These are phyloP conservation scores for Carettochelys insculpta DNA, from an alignment of 2,113 vertebrate species.

Conservation along the genomic window DNA sequence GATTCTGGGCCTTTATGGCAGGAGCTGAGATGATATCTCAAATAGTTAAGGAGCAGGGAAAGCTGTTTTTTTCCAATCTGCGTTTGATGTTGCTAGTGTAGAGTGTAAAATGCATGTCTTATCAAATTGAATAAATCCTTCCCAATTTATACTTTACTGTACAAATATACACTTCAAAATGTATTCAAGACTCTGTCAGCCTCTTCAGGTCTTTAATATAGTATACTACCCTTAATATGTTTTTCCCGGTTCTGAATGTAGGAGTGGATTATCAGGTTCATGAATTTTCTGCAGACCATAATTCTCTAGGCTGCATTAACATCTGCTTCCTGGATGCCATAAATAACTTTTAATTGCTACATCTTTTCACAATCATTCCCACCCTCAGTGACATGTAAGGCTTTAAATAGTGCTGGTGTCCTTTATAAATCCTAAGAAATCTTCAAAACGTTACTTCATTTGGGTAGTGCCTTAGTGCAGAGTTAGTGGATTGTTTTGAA, in stretches of 20 bases:
- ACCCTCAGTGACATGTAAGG: conserved; percentile 36
- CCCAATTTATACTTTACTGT: not conserved
- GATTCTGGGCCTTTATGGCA: no score
- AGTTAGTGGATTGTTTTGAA: not conserved
- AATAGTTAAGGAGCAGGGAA: not conserved
- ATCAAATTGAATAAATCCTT: not conserved
- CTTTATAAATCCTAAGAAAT: conserved; percentile 8
- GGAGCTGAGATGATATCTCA: not conserved
- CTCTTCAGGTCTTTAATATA: conserved; percentile 6
- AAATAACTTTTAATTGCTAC: conserved; percentile 58
- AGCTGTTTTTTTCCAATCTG: not conserved
- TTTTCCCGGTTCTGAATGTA: conserved; percentile 54
- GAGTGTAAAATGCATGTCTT: not conserved
- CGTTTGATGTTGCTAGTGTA: not conserved
- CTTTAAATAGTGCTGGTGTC: conserved; percentile 40
- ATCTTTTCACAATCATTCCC: conserved; percentile 30
- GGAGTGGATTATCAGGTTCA: conserved; percentile 62
- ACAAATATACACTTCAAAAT: conserved; percentile 46
- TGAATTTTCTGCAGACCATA: conserved; percentile 59
- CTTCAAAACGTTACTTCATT: fast-evolving
- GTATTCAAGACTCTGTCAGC: conserved; percentile 55
- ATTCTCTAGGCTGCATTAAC: conserved; percentile 34
- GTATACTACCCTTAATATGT: no score
- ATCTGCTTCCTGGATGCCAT: conserved; percentile 62
- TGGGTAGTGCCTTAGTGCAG: not conserved